Conservation (phyloP, 1,140 invertebrate genomes). For the Drosophila lacertosa region DNA sequence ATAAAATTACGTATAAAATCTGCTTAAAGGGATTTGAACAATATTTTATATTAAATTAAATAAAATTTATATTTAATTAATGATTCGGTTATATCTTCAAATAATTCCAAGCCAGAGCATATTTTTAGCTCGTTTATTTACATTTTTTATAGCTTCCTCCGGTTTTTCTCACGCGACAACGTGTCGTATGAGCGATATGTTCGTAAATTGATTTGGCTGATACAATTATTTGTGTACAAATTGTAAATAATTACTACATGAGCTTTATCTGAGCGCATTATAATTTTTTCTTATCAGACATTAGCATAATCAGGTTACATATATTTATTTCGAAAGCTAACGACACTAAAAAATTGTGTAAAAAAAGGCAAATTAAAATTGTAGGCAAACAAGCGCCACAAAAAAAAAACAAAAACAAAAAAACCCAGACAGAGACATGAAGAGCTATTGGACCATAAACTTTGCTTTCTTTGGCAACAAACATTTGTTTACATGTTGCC, state of each 20-base stretch:
- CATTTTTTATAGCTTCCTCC: too few relatives aligned
- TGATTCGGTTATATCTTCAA: too few relatives aligned
- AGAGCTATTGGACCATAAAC: slow-evolving; percentile 18
- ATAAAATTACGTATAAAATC: too few relatives aligned
- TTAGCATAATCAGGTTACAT: slow-evolving; percentile 31
- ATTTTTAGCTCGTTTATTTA: too few relatives aligned
- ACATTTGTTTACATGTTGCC: slow-evolving; percentile 40
- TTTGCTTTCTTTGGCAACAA: slow-evolving; percentile 62
- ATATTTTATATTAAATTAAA: too few relatives aligned
- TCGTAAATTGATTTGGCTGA: not conserved
- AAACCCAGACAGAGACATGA: not conserved
- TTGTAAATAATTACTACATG: slow-evolving; percentile 9
- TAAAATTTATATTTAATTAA: too few relatives aligned
- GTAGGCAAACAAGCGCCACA: slow-evolving; percentile 10
- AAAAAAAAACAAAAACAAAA: not conserved
- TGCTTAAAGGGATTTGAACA: too few relatives aligned
- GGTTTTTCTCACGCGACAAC: not conserved
- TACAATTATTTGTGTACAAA: not conserved
- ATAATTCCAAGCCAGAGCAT: too few relatives aligned
- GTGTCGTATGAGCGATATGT: not conserved
- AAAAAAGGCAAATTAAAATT: slow-evolving; percentile 35
- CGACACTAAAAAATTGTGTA: slow-evolving; percentile 36
- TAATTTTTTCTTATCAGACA: too few relatives aligned
- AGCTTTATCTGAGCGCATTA: slow-evolving; percentile 12
- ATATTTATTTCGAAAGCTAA: slow-evolving; percentile 44